Percentiles rank a stretch among this genome's conserved stretches.
phyloP scores from a whole-genome alignment of 23 tunicate species.

The Styela plicata region DNA sequence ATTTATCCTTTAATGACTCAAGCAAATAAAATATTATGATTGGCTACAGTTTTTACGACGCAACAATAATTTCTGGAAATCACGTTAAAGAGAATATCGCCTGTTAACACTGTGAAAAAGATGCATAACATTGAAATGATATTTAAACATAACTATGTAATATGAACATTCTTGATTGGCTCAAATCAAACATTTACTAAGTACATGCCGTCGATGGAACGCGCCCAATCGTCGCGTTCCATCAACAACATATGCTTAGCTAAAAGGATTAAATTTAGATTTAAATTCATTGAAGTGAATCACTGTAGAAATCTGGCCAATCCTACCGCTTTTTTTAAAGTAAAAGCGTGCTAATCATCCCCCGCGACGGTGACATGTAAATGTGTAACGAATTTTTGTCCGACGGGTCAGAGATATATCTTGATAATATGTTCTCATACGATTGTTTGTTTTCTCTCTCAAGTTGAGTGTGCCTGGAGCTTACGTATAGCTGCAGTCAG shows the following conservation, averaged over 20 bases:
- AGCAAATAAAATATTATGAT: too few species aligned
- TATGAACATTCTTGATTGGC: neutral
- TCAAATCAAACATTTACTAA: neutral
- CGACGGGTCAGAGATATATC: too few species aligned
- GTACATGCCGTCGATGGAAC: neutral
- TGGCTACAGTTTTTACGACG: neutral
- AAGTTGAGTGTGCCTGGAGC: too few species aligned
- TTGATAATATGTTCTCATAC: neutral
- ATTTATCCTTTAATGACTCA: neutral
- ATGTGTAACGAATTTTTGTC: neutral
- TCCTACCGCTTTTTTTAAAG: neutral
- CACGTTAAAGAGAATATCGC: neutral
- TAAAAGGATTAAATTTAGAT: too few species aligned
- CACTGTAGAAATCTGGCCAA: neutral
- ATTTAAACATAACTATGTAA: neutral
- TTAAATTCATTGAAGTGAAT: neutral
- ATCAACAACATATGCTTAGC: too few species aligned
- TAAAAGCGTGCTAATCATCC: neutral
- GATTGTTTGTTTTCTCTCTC: too few species aligned
- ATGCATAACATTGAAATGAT: neutral
- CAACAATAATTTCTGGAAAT: neutral
- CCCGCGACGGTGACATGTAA: neutral
- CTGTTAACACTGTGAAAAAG: neutral
- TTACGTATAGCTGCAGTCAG: too few species aligned
- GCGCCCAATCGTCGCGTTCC: too few species aligned